Evolutionary conservation across 2,113 vertebrate genomes (phyloP).

Genomic region (Microcebus lehilahytsara): DNA sequence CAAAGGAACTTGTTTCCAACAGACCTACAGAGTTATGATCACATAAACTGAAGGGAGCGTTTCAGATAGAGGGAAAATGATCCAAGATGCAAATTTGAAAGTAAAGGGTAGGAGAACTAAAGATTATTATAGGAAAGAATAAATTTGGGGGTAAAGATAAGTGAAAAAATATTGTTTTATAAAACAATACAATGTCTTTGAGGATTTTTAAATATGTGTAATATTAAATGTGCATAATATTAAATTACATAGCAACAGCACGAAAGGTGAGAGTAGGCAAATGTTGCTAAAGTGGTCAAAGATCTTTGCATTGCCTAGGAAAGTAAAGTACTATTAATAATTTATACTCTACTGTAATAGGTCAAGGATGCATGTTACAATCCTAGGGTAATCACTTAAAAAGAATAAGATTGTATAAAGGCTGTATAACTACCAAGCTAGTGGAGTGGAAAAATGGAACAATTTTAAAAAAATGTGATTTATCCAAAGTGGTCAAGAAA

Average conservation of each 20-base stretch:
- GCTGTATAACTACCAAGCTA: not conserved
- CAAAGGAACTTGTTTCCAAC: not conserved
- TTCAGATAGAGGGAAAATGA: not conserved
- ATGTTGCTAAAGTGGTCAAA: not conserved
- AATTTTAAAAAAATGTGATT: not conserved
- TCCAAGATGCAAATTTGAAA: not conserved
- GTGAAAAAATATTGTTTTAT: not conserved
- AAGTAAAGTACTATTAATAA: not conserved
- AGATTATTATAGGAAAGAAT: not conserved
- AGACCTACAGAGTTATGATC: not conserved
- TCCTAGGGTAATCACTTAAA: not conserved
- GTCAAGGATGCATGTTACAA: not conserved
- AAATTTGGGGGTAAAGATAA: not conserved
- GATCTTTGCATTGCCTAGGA: not conserved
- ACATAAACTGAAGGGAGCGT: not conserved
- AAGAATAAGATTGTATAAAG: not conserved
- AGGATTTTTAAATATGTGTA: not conserved
- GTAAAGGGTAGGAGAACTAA: not conserved
- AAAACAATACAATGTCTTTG: not conserved
- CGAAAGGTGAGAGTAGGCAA: not conserved
- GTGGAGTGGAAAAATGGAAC: not conserved
- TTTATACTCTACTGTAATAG: not conserved
- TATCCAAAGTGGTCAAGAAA: not conserved
- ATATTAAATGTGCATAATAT: not conserved
- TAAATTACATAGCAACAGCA: not conserved